phyloP scores from a whole-genome alignment of 2,113 vertebrate species.

The Plecturocebus donacophilus region DNA sequence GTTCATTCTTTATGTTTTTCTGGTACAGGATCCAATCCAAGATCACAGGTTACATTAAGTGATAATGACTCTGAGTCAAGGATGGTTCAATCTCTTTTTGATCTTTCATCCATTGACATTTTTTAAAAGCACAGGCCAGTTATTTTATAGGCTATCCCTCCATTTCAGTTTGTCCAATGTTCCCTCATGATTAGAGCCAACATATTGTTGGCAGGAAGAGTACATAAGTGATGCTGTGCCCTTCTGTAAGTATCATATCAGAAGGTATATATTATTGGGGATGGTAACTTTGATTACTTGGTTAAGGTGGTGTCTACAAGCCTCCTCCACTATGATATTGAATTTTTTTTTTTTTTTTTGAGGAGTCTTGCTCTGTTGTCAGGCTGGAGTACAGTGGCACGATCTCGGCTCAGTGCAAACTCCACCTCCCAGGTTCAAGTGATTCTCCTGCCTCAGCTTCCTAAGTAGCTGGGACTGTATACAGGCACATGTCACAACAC shows the following conservation, averaged over 20 bases:
- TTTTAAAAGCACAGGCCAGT: neutral
- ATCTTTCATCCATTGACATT: neutral
- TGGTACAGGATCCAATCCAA: neutral
- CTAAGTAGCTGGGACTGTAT: too few species aligned
- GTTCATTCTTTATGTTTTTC: neutral
- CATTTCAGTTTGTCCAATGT: neutral
- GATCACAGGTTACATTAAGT: neutral
- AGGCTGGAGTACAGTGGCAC: too few species aligned
- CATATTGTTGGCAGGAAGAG: neutral
- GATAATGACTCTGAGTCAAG: neutral
- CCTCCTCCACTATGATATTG: neutral
- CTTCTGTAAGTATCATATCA: neutral
- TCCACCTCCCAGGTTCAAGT: too few species aligned
- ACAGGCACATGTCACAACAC: too few species aligned
- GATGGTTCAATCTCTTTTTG: neutral
- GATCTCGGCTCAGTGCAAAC: too few species aligned
- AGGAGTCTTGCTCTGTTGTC: too few species aligned
- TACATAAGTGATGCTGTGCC: fast-evolving
- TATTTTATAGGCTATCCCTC: neutral
- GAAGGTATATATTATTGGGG: neutral
- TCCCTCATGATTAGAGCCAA: neutral
- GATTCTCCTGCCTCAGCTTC: too few species aligned
- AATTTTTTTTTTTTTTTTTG: neutral
- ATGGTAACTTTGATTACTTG: neutral
- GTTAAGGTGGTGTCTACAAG: neutral